Evolutionary conservation across 2,888 invertebrate species (phyloP), one percentile per base, ranked within the genome.

Genomic region (Troides helena): DNA sequence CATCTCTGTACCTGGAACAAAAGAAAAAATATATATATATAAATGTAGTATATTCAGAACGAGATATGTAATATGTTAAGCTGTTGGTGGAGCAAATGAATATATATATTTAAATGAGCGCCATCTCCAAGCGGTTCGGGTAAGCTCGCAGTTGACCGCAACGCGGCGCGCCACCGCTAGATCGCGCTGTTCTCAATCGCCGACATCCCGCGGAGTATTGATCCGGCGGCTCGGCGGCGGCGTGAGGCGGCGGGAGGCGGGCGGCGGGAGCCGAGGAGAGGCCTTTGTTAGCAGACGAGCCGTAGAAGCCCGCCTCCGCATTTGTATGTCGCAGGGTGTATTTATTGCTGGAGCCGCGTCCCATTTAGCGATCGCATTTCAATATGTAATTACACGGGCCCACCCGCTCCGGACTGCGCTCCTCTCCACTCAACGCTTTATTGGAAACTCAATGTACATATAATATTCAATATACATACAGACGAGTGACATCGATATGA

Each of bases 111-210:
- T 68, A 72, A 70, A 57, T 70, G 59, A 73, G 59, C 73, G 74
- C 73, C 78, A 76, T 75, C 76, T 76, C 73, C 62, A 53, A 12
- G 17, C 18, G 17, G 61, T 18, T 4, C 17, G 6, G 53, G 53
- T 4, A 6, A 53, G 14, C 53, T 0, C 6, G 6, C 4, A 53
- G 53, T 18, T 4, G 30, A 5, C n/a, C 17, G 53, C 25, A 25
- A 46, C 65, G 46, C 62, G 23, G 8, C n/a, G 30, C 25, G 2
- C 18, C 1, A 8, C 63, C 66, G 66, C 69, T 70, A 70, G 69
- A 62, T 50, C 1, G 69, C 69, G 62, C 62, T 70, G 23, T 43
- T 50, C 17, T n/a, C 12, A 53, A 66, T n/a, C 23, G 3, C 18
- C 5, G 2, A 12, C 36, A 4, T 43, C 30, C 23, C 50, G 21